phyloP scores from a whole-genome alignment of 1,140 invertebrate species.

The Triops cancriformis region DNA sequence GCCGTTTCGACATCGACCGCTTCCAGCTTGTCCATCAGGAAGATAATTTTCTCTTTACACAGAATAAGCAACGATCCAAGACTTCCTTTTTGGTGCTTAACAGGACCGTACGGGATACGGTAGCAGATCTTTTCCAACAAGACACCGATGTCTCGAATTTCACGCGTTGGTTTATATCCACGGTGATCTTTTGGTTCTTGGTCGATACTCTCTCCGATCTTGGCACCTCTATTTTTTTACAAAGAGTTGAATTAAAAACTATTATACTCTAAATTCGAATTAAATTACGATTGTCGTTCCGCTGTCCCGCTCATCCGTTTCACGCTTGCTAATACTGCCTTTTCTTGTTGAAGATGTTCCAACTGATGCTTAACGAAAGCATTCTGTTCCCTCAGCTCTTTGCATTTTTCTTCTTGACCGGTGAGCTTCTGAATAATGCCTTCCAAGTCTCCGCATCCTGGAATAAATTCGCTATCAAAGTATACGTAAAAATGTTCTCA shows the following conservation, averaged over 20 bases:
- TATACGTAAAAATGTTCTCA: neutral
- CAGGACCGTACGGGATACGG: neutral
- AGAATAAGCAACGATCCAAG: slow-evolving; percentile 5
- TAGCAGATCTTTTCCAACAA: neutral
- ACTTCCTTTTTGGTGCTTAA: neutral
- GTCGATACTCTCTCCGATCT: neutral
- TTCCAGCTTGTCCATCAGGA: neutral
- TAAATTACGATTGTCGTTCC: neutral
- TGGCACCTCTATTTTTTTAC: neutral
- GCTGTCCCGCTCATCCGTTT: neutral
- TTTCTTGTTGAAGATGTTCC: neutral
- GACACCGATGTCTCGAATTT: neutral
- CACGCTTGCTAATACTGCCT: neutral
- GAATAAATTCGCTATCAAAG: neutral
- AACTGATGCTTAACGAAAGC: slow-evolving; percentile 4
- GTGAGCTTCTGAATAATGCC: neutral
- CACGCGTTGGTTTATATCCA: neutral
- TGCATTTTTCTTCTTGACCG: slow-evolving; percentile 19
- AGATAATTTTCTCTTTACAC: neutral
- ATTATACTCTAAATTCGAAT: neutral
- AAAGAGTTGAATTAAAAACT: neutral
- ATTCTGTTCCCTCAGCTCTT: slow-evolving; percentile 22
- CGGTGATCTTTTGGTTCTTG: neutral
- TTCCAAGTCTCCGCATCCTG: slow-evolving; percentile 15
- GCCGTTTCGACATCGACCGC: neutral